Percentiles rank a stretch among this genome's conserved stretches.
phyloP scores from a whole-genome alignment of 2,888 invertebrate genomes.

The Prosapia bicincta region DNA sequence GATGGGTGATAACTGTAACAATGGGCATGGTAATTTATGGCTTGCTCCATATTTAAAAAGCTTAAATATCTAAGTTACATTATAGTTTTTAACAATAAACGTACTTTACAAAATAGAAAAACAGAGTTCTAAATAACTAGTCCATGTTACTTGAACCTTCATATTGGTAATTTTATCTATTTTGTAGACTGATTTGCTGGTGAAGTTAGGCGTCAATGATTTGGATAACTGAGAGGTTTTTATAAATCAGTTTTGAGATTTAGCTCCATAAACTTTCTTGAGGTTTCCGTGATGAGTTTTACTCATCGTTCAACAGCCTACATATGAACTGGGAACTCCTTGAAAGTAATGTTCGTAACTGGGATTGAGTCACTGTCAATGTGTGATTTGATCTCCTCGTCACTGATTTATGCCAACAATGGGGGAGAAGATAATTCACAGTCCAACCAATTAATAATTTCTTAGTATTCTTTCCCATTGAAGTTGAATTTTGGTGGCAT shows the following conservation, averaged over 20 bases:
- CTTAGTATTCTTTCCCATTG: slow-evolving; percentile 5
- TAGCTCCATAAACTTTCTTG: slow-evolving; percentile 26
- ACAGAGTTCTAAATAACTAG: too few species aligned
- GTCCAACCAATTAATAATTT: neutral
- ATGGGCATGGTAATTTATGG: too few species aligned
- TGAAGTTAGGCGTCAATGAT: slow-evolving; percentile 27
- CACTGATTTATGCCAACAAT: too few species aligned
- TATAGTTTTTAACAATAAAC: too few species aligned
- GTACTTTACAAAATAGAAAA: too few species aligned
- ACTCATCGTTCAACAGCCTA: too few species aligned
- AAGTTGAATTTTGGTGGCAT: neutral
- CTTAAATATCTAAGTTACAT: too few species aligned
- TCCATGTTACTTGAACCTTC: too few species aligned
- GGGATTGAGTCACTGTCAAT: slow-evolving; percentile 11
- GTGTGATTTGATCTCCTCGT: too few species aligned
- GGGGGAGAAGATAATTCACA: neutral
- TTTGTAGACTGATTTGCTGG: slow-evolving; percentile 15
- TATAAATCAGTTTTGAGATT: too few species aligned
- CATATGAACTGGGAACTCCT: too few species aligned
- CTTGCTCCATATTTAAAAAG: too few species aligned
- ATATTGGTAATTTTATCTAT: neutral
- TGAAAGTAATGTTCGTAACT: neutral
- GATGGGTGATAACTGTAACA: neutral
- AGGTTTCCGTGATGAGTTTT: slow-evolving; percentile 23
- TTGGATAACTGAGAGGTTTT: slow-evolving; percentile 27